Base-by-base conservation (phyloP, 1,140 invertebrate genomes). In the Eueides isabella region DNA sequence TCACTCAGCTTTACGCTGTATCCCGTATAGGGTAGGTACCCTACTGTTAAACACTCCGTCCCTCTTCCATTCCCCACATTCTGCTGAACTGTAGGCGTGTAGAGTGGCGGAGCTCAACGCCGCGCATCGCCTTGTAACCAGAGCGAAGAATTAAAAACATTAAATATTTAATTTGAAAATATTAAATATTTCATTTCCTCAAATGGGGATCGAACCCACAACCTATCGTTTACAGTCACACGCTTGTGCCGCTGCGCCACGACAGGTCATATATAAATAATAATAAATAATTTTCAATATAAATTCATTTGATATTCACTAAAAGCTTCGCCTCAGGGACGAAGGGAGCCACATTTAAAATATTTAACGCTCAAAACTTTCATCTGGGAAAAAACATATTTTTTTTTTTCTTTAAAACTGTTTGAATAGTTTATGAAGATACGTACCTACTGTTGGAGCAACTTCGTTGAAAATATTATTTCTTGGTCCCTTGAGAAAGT, bases 371-470 rank as follows among this genome's bases (percentile, higher is more conserved):
- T 44, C n/a, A 19, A 41, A 44, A 44, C 41, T 19, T 44, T 44
- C n/a, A 19, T 44, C 41, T 19, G 5, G 41, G 41, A 16, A n/a
- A 44, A 44, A 38, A n/a, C n/a, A n/a, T n/a, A n/a, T n/a, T 44
- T 44, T 44, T n/a, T 44, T 44, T 19, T 44, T 44, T 44, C 41
- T 19, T 44, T 19, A 19, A 44, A 44, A 44, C n/a, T n/a, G 4
- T 44, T 44, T 44, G 14, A 44, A 44, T 44, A 44, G 41, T 19
- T 44, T 44, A 44, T 44, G 41, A 44, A 44, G n/a, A 44, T 44
- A 31, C 9, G 9, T 1, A 31, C 9, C 35, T 1, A 19, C 16
- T 16, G 41, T 44, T 44, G 41, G n/a, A 44, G 41, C 41, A 19
- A 44, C 41, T 38, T 44, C n/a, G 41, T 16, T 44, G 14, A 19